Conservation (phyloP, 2,113 vertebrate species). For the Micromys minutus region DNA sequence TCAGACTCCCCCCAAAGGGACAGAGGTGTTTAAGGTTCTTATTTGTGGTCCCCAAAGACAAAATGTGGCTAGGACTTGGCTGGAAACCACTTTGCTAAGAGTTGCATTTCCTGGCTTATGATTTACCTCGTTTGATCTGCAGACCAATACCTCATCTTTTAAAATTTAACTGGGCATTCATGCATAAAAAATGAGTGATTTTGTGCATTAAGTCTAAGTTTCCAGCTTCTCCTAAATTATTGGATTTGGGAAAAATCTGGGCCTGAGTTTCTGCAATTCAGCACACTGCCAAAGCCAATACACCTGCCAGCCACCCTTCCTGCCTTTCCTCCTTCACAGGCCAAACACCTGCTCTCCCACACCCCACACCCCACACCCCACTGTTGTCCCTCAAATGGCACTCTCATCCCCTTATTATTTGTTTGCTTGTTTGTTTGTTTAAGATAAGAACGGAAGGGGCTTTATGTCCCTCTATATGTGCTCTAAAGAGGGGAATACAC, state of each 20-base stretch:
- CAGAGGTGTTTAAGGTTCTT: neutral
- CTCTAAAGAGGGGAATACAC: neutral
- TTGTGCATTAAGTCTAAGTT: constrained; percentile 4
- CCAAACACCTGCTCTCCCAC: neutral
- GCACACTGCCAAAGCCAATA: neutral
- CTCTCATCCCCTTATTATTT: neutral
- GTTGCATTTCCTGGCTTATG: neutral
- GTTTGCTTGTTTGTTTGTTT: neutral
- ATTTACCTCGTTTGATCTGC: constrained; percentile 6
- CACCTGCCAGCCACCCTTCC: neutral
- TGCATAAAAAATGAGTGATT: constrained; percentile 41
- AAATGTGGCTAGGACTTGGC: neutral
- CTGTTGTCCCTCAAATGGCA: neutral
- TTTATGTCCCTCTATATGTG: neutral
- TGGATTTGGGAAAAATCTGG: neutral
- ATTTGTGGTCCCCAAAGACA: neutral
- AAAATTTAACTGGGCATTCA: constrained; percentile 3
- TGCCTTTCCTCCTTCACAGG: neutral
- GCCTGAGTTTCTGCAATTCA: neutral
- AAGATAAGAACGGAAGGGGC: neutral
- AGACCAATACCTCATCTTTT: neutral
- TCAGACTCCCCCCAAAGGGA: neutral
- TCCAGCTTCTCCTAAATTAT: constrained; percentile 27
- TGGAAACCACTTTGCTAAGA: neutral
- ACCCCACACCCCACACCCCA: neutral